Evolutionary conservation across 1,140 invertebrate genomes (phyloP).

Genomic region (Oscheius sp.): DNA sequence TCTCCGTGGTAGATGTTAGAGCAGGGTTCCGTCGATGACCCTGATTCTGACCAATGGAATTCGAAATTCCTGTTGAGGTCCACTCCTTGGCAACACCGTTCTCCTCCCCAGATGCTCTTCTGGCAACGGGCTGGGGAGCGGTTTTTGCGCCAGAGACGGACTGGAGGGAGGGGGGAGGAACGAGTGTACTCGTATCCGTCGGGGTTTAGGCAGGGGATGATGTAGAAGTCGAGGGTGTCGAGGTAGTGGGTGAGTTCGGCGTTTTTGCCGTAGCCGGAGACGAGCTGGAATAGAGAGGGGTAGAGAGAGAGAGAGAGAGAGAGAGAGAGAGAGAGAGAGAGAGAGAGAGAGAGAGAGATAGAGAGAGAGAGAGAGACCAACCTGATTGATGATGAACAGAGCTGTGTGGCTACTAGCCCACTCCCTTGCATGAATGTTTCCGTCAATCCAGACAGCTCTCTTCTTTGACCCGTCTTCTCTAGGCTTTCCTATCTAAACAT

Average conservation of each 20-base stretch:
- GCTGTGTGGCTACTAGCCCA: conserved; percentile 60
- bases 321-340: neutral
- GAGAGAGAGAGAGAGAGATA: neutral
- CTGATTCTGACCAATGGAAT: conserved; percentile 59
- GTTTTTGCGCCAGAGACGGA: conserved; percentile 58
- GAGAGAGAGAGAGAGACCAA: neutral
- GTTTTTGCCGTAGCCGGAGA: conserved; percentile 60
- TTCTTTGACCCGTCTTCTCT: conserved; percentile 40
- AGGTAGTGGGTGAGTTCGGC: conserved; percentile 55
- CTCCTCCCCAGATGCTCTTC: conserved; percentile 49
- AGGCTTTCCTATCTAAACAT: conserved; percentile 54
- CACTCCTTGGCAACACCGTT: conserved; percentile 57
- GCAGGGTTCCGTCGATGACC: conserved; percentile 55
- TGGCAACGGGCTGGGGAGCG: conserved; percentile 56
- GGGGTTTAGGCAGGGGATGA: conserved; percentile 72
- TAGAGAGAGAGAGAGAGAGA: neutral
- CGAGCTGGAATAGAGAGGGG: conserved; percentile 40
- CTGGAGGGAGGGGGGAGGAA: conserved; percentile 42
- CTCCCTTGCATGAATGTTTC: conserved; percentile 59
- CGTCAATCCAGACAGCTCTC: conserved; percentile 58
- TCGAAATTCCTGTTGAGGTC: conserved; percentile 60
- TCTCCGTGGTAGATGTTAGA: conserved; percentile 58
- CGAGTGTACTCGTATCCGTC: conserved; percentile 72
- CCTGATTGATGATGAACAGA: conserved; percentile 59
- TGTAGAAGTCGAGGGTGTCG: conserved; percentile 65